Percentiles rank a stretch among this genome's conserved stretches.
Evolutionary conservation across 2,888 invertebrate species (phyloP).

Genomic region (Deilephila elpenor): DNA sequence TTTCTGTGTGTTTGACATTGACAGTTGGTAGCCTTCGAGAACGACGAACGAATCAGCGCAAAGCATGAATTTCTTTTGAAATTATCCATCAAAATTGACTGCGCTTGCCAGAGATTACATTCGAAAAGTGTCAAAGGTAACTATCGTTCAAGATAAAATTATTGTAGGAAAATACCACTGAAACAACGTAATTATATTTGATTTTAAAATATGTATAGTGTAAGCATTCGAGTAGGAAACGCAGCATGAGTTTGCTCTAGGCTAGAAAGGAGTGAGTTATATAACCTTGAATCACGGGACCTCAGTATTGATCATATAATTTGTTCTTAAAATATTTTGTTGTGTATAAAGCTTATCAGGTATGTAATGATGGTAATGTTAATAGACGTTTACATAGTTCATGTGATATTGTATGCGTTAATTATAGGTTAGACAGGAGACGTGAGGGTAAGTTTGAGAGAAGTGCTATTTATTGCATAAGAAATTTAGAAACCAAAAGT

Average conservation of each 20-base stretch:
- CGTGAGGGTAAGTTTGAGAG: conserved; percentile 30
- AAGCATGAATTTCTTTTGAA: conserved; percentile 70
- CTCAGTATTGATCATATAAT: conserved; percentile 74
- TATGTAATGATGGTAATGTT: conserved; percentile 43
- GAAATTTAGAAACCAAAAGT: neutral
- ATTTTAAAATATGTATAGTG: conserved; percentile 36
- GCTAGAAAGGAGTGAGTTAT: conserved; percentile 77
- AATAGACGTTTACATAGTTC: conserved; percentile 23
- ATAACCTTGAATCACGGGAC: conserved; percentile 85
- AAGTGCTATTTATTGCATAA: neutral
- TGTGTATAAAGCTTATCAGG: conserved; percentile 49
- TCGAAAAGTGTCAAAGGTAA: conserved; percentile 80
- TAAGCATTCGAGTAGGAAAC: conserved; percentile 48
- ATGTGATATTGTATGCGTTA: conserved; percentile 17
- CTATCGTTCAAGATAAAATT: conserved; percentile 54
- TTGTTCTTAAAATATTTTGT: conserved; percentile 49
- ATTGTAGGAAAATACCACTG: conserved; percentile 40
- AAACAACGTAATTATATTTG: conserved; percentile 39
- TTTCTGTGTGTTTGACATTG: conserved; percentile 24
- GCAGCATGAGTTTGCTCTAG: conserved; percentile 57
- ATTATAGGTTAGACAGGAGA: conserved; percentile 45
- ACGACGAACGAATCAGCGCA: conserved; percentile 53
- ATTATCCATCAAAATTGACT: conserved; percentile 69
- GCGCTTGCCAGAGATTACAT: conserved; percentile 66
- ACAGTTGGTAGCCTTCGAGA: conserved; percentile 42